Conservation (phyloP, 2,888 invertebrate species). For the Chaetogeoica ovagalla region DNA sequence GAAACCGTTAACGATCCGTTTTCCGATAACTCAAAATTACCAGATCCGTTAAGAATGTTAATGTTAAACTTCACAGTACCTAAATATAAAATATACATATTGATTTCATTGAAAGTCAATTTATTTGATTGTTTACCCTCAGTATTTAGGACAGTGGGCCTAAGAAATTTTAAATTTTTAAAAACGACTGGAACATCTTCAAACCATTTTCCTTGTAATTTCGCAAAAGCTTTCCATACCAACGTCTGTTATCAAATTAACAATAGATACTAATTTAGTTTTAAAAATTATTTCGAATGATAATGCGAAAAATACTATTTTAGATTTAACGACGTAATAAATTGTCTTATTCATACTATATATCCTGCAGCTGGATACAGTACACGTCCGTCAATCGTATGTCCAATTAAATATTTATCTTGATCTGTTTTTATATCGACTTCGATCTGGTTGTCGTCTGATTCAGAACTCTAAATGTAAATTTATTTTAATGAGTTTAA, state of each 20-base stretch:
- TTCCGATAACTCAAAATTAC: conserved; percentile 53
- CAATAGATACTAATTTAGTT: neutral
- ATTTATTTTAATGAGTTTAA: neutral
- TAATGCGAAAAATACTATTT: neutral
- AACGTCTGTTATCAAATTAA: conserved; percentile 46
- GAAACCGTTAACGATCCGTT: conserved; percentile 39
- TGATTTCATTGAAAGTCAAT: neutral
- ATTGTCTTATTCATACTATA: conserved; percentile 36
- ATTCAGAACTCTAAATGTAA: conserved; percentile 64
- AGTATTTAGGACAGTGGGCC: conserved; percentile 48
- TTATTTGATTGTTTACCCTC: conserved; percentile 10
- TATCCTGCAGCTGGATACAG: conserved; percentile 54
- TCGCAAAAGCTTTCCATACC: conserved; percentile 54
- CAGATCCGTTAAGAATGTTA: conserved; percentile 51
- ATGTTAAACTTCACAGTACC: conserved; percentile 45
- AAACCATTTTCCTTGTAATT: conserved; percentile 53
- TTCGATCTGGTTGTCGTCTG: conserved; percentile 49
- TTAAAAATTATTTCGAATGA: neutral
- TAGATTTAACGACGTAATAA: neutral
- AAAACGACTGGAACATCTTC: conserved; percentile 53
- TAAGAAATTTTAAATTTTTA: conserved; percentile 52
- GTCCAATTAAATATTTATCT: conserved; percentile 52
- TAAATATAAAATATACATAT: conserved; percentile 19
- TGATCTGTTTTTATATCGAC: conserved; percentile 52
- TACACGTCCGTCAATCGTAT: conserved; percentile 53